phyloP scores from a whole-genome alignment of 2,113 vertebrate species.

The Ploceus nigricollis region DNA sequence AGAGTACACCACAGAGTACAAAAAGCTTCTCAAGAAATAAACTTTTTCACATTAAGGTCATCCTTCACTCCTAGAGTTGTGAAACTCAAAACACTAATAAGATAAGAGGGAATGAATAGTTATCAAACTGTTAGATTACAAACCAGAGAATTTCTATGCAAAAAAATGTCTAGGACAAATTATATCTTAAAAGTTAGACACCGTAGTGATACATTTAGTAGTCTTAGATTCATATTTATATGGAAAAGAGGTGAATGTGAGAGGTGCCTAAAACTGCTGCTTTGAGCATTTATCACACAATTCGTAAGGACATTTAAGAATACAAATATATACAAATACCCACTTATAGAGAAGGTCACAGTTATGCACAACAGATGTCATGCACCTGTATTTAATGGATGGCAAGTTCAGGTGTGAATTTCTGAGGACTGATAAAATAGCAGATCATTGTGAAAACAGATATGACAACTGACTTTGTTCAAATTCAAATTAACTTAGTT shows the following conservation, averaged over 20 bases:
- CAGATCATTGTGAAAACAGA: background rate
- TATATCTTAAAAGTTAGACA: background rate
- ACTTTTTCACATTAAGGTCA: slow-evolving; percentile 39
- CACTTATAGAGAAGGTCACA: background rate
- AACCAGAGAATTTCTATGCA: background rate
- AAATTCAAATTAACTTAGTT: background rate
- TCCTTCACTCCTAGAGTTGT: background rate
- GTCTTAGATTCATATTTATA: background rate
- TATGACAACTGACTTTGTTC: background rate
- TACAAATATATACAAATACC: background rate
- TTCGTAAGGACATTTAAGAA: background rate
- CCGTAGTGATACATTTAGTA: background rate
- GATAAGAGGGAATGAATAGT: background rate
- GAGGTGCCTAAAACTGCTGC: background rate
- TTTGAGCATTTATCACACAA: background rate
- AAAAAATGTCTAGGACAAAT: background rate
- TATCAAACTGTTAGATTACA: background rate
- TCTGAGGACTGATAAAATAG: background rate
- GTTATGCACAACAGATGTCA: background rate
- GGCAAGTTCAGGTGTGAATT: background rate
- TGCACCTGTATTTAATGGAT: background rate
- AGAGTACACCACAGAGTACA: slow-evolving; percentile 20
- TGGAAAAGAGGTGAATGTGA: background rate
- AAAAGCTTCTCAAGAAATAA: slow-evolving; percentile 33
- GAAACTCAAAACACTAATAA: background rate